Percentiles rank a stretch among this genome's conserved stretches.
phyloP scores from a whole-genome alignment of 2,113 vertebrate genomes.

The Ailurus styani region DNA sequence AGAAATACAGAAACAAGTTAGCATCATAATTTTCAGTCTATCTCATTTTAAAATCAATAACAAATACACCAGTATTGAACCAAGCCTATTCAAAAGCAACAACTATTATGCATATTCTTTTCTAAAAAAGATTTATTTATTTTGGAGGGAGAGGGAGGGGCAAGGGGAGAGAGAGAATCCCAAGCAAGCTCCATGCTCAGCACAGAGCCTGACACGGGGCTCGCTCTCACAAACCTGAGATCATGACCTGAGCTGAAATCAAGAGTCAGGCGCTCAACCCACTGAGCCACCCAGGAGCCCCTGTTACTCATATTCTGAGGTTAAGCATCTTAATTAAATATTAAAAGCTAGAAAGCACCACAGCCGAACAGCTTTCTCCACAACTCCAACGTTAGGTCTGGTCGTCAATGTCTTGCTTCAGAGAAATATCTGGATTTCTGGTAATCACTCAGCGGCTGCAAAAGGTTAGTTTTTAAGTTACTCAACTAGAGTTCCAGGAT shows the following conservation, averaged over 20 bases:
- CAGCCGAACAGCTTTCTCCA: neutral
- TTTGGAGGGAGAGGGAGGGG: neutral
- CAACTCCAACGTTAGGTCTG: too few relatives aligned
- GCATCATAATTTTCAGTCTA: neutral
- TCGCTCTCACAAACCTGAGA: neutral
- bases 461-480: neutral
- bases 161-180: neutral
- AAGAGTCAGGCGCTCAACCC: neutral
- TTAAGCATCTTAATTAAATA: neutral
- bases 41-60: neutral
- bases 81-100: neutral
- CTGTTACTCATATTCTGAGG: neutral
- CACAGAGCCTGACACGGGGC: neutral
- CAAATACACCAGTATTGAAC: neutral
- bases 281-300: neutral
- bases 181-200: neutral
- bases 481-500: neutral
- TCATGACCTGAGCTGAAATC: neutral
- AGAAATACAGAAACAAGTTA: neutral
- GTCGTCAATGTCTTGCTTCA: neutral
- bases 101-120: neutral
- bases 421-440: neutral
- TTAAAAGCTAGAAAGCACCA: neutral
- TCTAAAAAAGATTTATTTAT: neutral
- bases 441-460: neutral